Evolutionary conservation across 2,113 vertebrate species (phyloP).

Genomic region (Rhizomys pruinosus): DNA sequence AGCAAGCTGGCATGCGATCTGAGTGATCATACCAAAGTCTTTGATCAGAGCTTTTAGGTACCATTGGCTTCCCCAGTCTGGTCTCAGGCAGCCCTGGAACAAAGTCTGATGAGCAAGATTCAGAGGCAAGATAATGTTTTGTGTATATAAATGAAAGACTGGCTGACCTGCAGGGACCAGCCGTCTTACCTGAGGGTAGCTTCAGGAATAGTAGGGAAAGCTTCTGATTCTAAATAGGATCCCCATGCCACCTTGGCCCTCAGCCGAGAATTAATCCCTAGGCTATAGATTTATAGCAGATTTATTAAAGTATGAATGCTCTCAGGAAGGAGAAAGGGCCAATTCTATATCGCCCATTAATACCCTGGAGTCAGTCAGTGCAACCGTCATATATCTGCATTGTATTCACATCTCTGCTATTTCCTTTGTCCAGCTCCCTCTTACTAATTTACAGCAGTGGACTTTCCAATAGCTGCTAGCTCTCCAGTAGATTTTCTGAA

Average conservation of each 20-base stretch:
- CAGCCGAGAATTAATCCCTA: neutral
- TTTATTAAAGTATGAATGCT: neutral
- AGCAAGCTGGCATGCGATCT: neutral
- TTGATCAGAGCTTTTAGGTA: neutral
- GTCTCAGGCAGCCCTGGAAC: neutral
- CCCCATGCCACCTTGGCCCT: conserved; percentile 12
- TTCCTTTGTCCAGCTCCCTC: neutral
- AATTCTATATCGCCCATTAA: neutral
- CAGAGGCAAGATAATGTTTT: neutral
- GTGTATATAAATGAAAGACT: neutral
- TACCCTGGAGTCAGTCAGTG: neutral
- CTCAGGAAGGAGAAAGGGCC: neutral
- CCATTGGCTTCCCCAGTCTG: neutral
- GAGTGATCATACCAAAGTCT: neutral
- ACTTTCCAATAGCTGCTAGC: neutral
- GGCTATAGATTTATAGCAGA: neutral
- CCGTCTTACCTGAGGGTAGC: neutral
- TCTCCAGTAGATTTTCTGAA: neutral
- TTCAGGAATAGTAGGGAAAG: neutral
- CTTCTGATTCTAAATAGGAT: neutral
- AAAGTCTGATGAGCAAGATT: neutral
- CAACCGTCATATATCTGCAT: neutral
- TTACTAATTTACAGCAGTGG: neutral
- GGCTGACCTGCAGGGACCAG: neutral
- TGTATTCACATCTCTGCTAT: neutral